phyloP scores from a whole-genome alignment of 2,888 invertebrate species.

The Leucozona laternaria region DNA sequence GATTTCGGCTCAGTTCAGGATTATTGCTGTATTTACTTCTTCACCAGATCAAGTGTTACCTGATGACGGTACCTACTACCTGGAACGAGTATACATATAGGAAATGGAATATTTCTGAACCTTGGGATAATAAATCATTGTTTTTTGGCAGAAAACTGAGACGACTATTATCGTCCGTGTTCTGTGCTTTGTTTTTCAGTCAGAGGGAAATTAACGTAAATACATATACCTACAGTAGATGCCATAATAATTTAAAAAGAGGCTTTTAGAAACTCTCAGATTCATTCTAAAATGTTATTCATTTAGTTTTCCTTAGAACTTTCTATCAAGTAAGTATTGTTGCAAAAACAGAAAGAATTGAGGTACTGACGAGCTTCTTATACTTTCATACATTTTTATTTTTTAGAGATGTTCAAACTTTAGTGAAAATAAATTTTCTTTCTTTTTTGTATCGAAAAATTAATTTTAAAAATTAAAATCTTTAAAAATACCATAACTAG shows the following conservation, averaged over 20 bases:
- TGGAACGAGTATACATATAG: background rate
- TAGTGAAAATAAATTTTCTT: no score
- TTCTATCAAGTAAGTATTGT: no score
- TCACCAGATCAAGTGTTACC: background rate
- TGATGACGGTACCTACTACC: background rate
- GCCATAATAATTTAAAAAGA: background rate
- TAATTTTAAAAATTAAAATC: no score
- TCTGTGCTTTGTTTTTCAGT: background rate
- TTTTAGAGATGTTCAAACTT: no score
- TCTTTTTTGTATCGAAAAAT: no score
- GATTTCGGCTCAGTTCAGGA: constrained; percentile 61
- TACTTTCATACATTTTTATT: no score
- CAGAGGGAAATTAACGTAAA: background rate
- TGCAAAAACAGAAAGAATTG: no score
- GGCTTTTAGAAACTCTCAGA: background rate
- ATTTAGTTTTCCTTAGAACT: no score
- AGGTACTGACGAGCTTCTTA: no score
- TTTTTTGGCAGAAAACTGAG: background rate
- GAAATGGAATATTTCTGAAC: background rate
- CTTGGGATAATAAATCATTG: background rate
- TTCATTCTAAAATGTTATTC: no score
- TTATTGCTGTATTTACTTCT: constrained; percentile 27
- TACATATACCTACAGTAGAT: no score
- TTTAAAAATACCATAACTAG: no score
- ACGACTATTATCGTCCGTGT: background rate